Percentiles rank a stretch among this genome's conserved stretches.
Conservation (phyloP, 2,888 invertebrate genomes). For the Standfussiana lucernea region DNA sequence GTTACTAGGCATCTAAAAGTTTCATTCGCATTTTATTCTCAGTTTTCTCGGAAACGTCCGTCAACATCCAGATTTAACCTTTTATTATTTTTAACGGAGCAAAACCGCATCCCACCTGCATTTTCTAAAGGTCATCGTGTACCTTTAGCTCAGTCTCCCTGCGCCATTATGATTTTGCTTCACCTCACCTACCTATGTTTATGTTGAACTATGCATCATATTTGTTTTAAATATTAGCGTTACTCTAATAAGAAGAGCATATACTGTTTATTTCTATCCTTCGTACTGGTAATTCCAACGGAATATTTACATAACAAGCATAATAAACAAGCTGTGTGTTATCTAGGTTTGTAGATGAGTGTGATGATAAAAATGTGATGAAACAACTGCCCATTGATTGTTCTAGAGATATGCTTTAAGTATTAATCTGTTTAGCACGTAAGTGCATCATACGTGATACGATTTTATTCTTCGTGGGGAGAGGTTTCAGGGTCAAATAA, state of each 20-base stretch:
- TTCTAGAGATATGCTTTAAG: constrained; percentile 1
- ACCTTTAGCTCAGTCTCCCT: background rate
- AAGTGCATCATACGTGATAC: constrained; percentile 18
- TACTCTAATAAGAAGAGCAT: background rate
- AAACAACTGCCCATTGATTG: constrained; percentile 8
- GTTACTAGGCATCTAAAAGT: background rate
- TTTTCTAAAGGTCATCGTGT: constrained; percentile 18
- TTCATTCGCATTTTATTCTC: background rate
- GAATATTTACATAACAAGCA: constrained; percentile 14
- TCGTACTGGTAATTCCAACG: background rate
- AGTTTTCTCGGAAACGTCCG: background rate
- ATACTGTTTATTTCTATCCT: background rate
- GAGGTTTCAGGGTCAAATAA: too few species aligned
- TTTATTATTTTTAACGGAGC: background rate
- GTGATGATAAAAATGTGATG: constrained; percentile 30
- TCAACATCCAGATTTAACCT: background rate
- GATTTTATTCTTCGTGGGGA: background rate
- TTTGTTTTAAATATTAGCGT: background rate
- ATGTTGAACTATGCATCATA: background rate
- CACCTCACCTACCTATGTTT: background rate
- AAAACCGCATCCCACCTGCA: background rate
- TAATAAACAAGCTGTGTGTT: background rate
- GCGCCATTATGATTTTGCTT: background rate
- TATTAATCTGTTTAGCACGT: constrained; percentile 30
- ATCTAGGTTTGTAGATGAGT: constrained; percentile 32